Conservation (phyloP, 1,140 invertebrate genomes). For the Drosophila azteca region DNA sequence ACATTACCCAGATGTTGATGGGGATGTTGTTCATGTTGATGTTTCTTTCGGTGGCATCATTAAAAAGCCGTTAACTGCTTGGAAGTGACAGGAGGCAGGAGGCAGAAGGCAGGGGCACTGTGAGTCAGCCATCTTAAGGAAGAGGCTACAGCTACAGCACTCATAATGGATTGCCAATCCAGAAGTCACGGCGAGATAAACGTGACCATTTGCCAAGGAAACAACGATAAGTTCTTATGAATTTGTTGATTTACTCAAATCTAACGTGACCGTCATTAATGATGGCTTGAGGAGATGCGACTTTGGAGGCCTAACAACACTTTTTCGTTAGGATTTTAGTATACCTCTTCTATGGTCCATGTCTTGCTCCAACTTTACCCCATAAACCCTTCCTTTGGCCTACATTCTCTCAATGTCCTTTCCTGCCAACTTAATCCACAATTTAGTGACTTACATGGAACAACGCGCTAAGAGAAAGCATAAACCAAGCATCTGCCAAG, state of each 20-base stretch:
- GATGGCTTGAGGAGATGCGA: no score
- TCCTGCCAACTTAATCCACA: not conserved
- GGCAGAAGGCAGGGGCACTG: not conserved
- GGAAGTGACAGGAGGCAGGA: slow-evolving; percentile 19
- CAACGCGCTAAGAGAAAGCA: slow-evolving; percentile 26
- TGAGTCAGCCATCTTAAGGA: slow-evolving; percentile 12
- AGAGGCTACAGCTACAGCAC: no score
- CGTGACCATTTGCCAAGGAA: not conserved
- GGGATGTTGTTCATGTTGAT: slow-evolving; percentile 25
- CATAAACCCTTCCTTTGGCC: no score
- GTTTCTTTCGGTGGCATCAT: slow-evolving; percentile 45
- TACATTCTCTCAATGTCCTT: no score
- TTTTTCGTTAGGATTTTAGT: no score
- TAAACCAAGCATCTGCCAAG: slow-evolving; percentile 38
- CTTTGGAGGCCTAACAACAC: no score
- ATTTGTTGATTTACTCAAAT: no score
- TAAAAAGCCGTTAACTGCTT: slow-evolving; percentile 58
- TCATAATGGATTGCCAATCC: slow-evolving; percentile 43
- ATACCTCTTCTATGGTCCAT: not conserved
- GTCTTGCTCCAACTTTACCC: not conserved
- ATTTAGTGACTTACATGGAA: slow-evolving; percentile 20
- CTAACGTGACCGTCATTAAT: no score
- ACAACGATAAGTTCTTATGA: not conserved
- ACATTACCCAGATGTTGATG: slow-evolving; percentile 26
- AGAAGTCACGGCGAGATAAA: not conserved